Conservation (phyloP, 2,113 vertebrate genomes). For the Phylloscopus trochilus region DNA sequence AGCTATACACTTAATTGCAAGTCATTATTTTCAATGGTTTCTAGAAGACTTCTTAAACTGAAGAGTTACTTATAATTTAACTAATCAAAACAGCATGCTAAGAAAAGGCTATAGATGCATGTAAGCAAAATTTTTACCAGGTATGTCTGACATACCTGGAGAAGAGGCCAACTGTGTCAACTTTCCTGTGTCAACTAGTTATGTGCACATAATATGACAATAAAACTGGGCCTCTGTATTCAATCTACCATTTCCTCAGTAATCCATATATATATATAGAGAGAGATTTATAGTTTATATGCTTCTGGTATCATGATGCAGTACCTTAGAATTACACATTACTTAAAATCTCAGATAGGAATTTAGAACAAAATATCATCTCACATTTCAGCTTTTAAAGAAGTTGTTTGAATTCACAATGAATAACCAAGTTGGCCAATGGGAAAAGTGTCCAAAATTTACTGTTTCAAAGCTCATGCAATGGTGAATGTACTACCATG, state of each 20-base stretch:
- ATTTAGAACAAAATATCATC: neutral
- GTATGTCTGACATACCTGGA: neutral
- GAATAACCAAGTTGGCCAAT: neutral
- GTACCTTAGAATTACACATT: neutral
- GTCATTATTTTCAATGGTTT: neutral
- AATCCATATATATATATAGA: neutral
- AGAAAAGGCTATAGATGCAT: neutral
- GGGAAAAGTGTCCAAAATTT: neutral
- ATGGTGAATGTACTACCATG: neutral
- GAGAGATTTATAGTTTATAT: neutral
- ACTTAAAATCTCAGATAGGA: neutral
- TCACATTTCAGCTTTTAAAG: neutral
- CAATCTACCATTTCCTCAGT: neutral
- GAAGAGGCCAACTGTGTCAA: neutral
- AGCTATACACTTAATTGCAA: neutral
- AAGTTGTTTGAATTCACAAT: neutral
- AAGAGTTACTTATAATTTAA: neutral
- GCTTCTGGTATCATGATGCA: neutral
- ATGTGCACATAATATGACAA: rapidly evolving
- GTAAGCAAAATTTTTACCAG: neutral
- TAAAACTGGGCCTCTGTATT: neutral
- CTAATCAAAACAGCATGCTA: neutral
- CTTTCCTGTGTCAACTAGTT: neutral
- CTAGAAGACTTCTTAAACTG: neutral
- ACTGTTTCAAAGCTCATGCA: neutral